Evolutionary conservation across 2,888 invertebrate species (phyloP).

Genomic region (Acronicta alni): DNA sequence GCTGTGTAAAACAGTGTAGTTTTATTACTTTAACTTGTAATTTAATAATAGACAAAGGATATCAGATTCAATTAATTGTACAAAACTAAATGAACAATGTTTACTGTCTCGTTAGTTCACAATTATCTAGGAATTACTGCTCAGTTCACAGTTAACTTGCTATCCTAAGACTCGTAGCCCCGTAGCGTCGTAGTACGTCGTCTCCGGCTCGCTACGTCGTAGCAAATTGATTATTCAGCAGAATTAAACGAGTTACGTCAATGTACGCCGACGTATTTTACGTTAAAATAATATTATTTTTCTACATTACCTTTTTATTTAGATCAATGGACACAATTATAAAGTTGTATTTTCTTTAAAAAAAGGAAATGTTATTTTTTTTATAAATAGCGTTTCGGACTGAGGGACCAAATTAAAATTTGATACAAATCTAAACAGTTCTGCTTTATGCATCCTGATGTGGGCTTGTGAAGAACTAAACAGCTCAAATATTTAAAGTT

Average conservation of each 20-base stretch:
- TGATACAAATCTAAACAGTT: too few relatives aligned
- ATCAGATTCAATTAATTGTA: conserved; percentile 26
- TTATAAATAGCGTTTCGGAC: not conserved
- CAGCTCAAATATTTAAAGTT: too few relatives aligned
- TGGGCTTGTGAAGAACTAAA: too few relatives aligned
- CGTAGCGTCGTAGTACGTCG: conserved; percentile 6
- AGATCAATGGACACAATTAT: too few relatives aligned
- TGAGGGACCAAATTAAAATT: not conserved
- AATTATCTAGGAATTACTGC: conserved; percentile 11
- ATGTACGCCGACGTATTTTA: not conserved
- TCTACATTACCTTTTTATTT: too few relatives aligned
- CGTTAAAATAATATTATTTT: not conserved
- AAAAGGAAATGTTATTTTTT: too few relatives aligned
- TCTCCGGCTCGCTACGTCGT: conserved; percentile 23
- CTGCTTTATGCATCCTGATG: too few relatives aligned
- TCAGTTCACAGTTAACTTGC: not conserved
- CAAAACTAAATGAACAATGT: conserved; percentile 14
- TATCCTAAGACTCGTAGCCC: conserved; percentile 14
- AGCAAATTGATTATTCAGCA: conserved; percentile 22
- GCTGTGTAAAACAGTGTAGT: conserved; percentile 9
- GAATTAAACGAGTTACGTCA: conserved; percentile 1
- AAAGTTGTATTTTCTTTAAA: too few relatives aligned
- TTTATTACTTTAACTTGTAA: conserved; percentile 15
- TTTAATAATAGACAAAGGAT: conserved; percentile 17
- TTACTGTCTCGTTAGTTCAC: conserved; percentile 18